Percentiles rank a stretch among this genome's conserved stretches.
These are phyloP conservation scores for Drosophila asahinai DNA, from an alignment of 1,140 invertebrate species.

Conservation along the genomic window DNA sequence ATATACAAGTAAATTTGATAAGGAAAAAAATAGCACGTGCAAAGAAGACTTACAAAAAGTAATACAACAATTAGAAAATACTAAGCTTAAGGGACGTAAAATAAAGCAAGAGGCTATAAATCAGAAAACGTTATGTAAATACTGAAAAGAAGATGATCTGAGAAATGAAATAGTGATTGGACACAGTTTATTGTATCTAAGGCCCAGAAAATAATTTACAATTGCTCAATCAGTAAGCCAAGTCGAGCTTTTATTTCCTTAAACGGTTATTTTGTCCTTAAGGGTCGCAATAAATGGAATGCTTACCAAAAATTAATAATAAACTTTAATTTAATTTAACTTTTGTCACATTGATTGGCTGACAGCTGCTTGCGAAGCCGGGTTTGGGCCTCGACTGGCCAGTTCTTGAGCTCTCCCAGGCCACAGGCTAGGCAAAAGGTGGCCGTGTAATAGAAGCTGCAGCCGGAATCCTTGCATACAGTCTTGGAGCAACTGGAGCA, in stretches of 20 bases:
- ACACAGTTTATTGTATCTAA: too few species aligned
- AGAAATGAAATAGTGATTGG: too few species aligned
- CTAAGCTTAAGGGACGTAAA: too few species aligned
- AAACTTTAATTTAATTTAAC: not conserved
- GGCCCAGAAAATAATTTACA: not conserved
- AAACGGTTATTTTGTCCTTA: too few species aligned
- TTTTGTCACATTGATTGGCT: constrained; percentile 17
- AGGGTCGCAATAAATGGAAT: not conserved
- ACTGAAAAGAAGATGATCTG: too few species aligned
- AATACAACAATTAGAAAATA: too few species aligned
- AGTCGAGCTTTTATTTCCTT: not conserved
- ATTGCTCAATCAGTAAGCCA: not conserved
- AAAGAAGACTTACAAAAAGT: too few species aligned
- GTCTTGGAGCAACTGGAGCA: constrained; percentile 89
- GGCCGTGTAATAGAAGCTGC: constrained; percentile 92
- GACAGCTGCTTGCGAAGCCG: constrained; percentile 85
- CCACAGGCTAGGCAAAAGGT: constrained; percentile 91
- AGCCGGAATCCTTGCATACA: constrained; percentile 90
- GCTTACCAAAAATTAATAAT: not conserved
- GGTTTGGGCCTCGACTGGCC: constrained; percentile 88
- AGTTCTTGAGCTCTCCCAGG: constrained; percentile 86
- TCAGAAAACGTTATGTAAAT: too few species aligned
- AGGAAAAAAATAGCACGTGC: too few species aligned
- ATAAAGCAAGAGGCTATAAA: too few species aligned
- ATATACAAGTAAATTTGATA: too few species aligned